Base-by-base conservation (phyloP, 2,797 vertebrate species). In the Pelobates cultripes region DNA sequence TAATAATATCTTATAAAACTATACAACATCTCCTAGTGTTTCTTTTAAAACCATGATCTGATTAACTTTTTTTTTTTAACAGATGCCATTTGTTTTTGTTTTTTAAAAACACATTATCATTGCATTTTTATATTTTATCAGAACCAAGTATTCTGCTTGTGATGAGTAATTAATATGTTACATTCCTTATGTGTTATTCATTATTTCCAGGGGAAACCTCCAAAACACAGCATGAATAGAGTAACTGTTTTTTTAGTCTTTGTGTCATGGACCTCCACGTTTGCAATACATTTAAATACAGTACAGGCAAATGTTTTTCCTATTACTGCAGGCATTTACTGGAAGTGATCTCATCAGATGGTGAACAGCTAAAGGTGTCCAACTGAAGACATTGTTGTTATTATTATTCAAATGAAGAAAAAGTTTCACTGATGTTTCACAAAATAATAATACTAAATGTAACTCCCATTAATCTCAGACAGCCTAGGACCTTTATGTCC, bases 341-440 rank as follows among this genome's bases (percentile, higher is more conserved):
- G 92, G 92, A 94, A 94, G 90, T 94, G 94, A 94, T 89, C 92
- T 94, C 93, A 94, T 87, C 88, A 67, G 86, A 88, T 89, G 85
- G 86, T 91, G 85, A 90, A 89, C 47, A 15, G 4, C 64, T 17
- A 85, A 84, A 81, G 85, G 88, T 89, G 90, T 91, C 90, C 91
- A 91, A 88, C 87, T 86, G 87, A 80, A 85, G 55, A 6, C 82
- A 85, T 88, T 92, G 91, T 91, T 93, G 9, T 47, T 47, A 47
- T 47, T 47, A 28, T 28, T 28, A 28, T 28, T 28, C 28, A 28
- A 28, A 28, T 28, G 28, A 28, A 28, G 1, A 28, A 28, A 28
- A 28, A 28, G 28, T 28, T 28, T 28, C 28, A 28, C 28, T 28
- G 28, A 28, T 28, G 28, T 28, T 28, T 28, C 28, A 28, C 28